Base-by-base conservation (phyloP, 2,888 invertebrate genomes). In the Strigamia transsilvanica region DNA sequence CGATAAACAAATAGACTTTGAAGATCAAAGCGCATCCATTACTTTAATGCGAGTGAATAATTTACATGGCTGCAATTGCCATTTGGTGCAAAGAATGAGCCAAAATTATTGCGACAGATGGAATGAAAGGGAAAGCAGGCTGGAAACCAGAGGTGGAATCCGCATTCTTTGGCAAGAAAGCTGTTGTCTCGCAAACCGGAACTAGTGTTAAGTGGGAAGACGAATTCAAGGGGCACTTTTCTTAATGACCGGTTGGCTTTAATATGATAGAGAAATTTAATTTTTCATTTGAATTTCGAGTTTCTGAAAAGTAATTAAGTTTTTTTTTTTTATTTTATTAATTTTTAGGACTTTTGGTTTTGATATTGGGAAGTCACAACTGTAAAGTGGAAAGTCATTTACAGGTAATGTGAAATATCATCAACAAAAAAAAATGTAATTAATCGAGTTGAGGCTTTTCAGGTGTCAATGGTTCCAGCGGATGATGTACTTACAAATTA, bases 71-170 rank as follows among this genome's bases (percentile, higher is more conserved):
- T 18, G 56, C 38, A 21, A 18, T 56, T 56, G 56, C 56, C 56
- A 56, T n/a, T 56, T 5, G 51, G 51, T 51, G 18, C 56, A 56
- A 56, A 56, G 56, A 56, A 18, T 18, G 56, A 56, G 56, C 18
- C 56, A 56, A 56, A 56, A 56, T 56, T 56, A 56, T 56, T 56
- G 56, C 56, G 56, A 56, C 56, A 56, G 56, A 56, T 56, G 56
- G 56, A 56, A 56, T 56, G 56, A 56, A 56, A 56, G 56, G 18
- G 56, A 56, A 56, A 56, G 56, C 56, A 56, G 56, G 18, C 18
- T 56, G 56, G 56, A 56, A 46, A 56, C 56, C 56, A 18, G 10
- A 38, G 38, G 38, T 38, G 21, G 56, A 56, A 56, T 56, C 56
- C 56, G 56, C 56, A 56, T 56, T 56, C 56, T 56, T 56, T 9